Evolutionary conservation across 2,888 invertebrate genomes (phyloP), one percentile per base, ranked within the genome.

Genomic region (Athalia cordata): DNA sequence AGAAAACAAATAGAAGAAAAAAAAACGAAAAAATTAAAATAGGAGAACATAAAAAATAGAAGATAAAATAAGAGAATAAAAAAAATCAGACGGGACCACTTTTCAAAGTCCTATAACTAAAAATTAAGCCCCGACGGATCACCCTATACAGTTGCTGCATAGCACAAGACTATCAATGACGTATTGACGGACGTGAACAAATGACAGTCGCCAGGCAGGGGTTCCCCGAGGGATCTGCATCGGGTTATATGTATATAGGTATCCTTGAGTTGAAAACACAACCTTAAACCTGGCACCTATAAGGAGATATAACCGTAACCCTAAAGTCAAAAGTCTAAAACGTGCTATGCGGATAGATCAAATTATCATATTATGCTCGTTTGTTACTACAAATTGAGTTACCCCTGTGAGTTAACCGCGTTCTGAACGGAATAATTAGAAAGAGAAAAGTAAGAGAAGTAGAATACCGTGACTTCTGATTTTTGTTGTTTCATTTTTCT

Each of bases 371-470:
- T 88, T 89, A 89, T 85, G 82, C 88, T 88, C 89, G 87, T 89
- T 89, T 89, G 88, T 89, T 88, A 88, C 88, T 87, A 87, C 88
- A 89, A 89, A 89, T 89, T 89, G 88, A 88, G 88, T 89, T 88
- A 88, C 86, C 88, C 88, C 86, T 29, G 29, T 89, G 88, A 88
- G 88, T 89, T 88, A 88, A 86, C 88, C 88, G 86, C 85, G 85
- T 86, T 84, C 67, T 8, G 5, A 67, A 50, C 49, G 47, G 9
- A 7, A 15, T 11, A 61, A n/a, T n/a, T n/a, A 9, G 61, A 61
- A 15, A 7, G n/a, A 7, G 1, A 61, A 52, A 52, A 11, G 52
- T 2, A 11, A 52, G 11, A 11, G 29, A 29, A 29, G 29, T 29
- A 29, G 29, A 29, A 29, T 29, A 29, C 29, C 29, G 29, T 29